These are phyloP conservation scores for Mellivora capensis DNA, from an alignment of 2,113 vertebrate genomes.

Conservation along the genomic window DNA sequence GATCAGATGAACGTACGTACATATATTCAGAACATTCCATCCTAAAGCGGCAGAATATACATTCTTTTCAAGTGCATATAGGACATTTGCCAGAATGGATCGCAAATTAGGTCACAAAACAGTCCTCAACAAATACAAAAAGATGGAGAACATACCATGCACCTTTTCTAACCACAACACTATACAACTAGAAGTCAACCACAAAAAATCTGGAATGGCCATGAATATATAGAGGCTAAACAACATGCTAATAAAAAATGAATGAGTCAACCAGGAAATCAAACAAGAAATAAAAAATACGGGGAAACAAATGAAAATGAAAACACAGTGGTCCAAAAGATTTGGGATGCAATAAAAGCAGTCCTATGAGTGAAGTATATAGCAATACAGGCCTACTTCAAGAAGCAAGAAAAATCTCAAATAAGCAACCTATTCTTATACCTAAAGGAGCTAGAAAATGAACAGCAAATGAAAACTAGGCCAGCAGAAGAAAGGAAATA, in stretches of 20 bases:
- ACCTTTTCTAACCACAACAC: neutral
- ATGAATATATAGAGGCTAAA: neutral
- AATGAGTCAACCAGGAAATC: neutral
- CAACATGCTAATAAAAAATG: neutral
- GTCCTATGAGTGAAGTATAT: neutral
- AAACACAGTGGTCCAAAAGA: neutral
- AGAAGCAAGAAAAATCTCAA: neutral
- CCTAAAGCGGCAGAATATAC: neutral
- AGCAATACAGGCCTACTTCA: neutral
- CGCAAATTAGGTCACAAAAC: neutral
- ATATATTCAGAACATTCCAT: neutral
- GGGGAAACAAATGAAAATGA: neutral
- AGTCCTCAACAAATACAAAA: neutral
- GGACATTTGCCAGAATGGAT: neutral
- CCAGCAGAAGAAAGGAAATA: neutral
- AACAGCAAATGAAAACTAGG: neutral
- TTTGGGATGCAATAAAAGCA: neutral
- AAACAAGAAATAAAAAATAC: neutral
- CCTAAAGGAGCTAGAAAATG: neutral
- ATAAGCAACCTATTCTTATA: neutral
- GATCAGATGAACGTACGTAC: neutral
- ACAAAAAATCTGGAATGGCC: neutral
- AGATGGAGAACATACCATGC: neutral
- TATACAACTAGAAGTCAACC: neutral
- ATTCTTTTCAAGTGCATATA: neutral